Evolutionary conservation across 2,888 invertebrate species (phyloP).

Genomic region (Apamea sordens): DNA sequence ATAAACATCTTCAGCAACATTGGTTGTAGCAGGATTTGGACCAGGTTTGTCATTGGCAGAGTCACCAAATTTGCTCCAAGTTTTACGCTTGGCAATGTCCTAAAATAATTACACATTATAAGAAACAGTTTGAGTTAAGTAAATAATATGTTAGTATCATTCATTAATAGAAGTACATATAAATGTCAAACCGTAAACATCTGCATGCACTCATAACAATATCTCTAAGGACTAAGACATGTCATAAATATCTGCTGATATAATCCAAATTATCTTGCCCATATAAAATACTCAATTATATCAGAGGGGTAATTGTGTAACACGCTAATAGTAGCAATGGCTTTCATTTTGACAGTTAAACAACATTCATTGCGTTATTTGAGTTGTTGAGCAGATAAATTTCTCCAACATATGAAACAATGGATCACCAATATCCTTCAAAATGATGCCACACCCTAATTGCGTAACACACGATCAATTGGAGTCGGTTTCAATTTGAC

Average conservation of each 20-base stretch:
- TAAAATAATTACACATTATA: constrained; percentile 67
- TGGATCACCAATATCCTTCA: no score
- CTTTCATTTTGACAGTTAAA: not conserved
- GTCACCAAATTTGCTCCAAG: constrained; percentile 98
- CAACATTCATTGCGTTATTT: not conserved
- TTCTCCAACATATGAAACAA: no score
- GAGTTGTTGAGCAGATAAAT: not conserved
- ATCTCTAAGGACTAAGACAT: not conserved
- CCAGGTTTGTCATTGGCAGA: constrained; percentile 98
- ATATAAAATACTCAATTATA: not conserved
- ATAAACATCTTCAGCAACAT: constrained; percentile 98
- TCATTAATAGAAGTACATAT: not conserved
- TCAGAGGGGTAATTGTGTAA: no score
- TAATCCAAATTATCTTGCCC: constrained; percentile 14
- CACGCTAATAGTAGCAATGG: no score
- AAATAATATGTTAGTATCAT: not conserved
- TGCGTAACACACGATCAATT: no score
- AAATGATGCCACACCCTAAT: no score
- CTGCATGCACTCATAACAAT: not conserved
- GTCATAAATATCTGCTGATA: constrained; percentile 8
- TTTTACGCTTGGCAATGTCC: constrained; percentile 97
- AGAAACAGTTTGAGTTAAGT: not conserved
- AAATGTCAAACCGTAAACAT: not conserved
- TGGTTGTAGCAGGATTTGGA: constrained; percentile 99
- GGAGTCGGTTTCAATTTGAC: no score